These are phyloP conservation scores for Agrotis puta DNA, from an alignment of 2,888 invertebrate genomes.

Conservation along the genomic window DNA sequence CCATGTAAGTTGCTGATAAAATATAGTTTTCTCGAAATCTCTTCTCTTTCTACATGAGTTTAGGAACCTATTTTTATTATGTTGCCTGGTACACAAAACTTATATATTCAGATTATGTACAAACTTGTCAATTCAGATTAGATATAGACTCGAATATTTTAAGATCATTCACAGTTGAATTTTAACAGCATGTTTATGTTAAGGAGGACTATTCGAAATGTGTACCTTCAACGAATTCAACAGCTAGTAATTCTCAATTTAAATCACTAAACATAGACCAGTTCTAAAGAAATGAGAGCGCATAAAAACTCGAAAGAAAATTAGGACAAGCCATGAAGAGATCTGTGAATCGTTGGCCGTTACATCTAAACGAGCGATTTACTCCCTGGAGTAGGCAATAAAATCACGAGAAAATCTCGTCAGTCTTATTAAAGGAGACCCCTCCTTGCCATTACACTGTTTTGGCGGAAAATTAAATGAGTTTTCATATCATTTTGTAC, in stretches of 20 bases:
- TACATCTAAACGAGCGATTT: conserved; percentile 82
- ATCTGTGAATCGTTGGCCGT: conserved; percentile 81
- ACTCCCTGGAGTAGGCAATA: conserved; percentile 80
- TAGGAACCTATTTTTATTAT: no score
- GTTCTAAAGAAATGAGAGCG: conserved; percentile 43
- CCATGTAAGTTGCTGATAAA: no score
- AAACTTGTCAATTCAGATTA: no score
- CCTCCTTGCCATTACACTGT: conserved; percentile 78
- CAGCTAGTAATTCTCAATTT: conserved; percentile 18
- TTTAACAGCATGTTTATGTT: background rate
- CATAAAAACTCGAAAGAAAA: conserved; percentile 76
- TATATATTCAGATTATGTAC: no score
- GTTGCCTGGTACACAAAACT: no score
- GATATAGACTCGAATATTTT: no score
- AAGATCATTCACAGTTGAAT: background rate
- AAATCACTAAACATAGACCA: conserved; percentile 41
- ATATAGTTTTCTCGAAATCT: no score
- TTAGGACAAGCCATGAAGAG: conserved; percentile 76
- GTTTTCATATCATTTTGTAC: conserved; percentile 71
- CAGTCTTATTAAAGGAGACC: conserved; percentile 79
- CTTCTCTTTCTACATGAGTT: no score
- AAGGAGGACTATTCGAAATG: conserved; percentile 25
- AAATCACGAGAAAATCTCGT: conserved; percentile 80
- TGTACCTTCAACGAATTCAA: background rate
- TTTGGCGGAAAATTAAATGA: conserved; percentile 83